Base-by-base conservation (phyloP, 2,888 invertebrate genomes). In the Cryptus armator region DNA sequence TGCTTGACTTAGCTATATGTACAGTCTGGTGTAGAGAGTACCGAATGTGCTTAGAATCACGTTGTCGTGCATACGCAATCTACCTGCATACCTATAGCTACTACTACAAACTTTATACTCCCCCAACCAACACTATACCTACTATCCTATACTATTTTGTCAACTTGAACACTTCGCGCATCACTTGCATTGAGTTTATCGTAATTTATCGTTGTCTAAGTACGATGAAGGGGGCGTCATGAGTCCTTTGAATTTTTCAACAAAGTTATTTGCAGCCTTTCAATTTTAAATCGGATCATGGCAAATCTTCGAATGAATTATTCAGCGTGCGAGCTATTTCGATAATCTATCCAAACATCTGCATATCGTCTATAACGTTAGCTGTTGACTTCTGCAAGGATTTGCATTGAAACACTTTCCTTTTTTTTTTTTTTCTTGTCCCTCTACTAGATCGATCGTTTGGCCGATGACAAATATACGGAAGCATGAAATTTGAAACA, bases 221-320 rank as follows among this genome's bases (percentile, higher is more conserved):
- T 10, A 5, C 19, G 19, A 10, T 43, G 16, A 43, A 10, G 32
- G 56, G 56, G n/a, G 9, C 43, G 19, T 66, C 19, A 16, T 24
- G 29, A 53, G n/a, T 29, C 16, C 43, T 43, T 64, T 53, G 7
- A 37, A 44, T 51, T 29, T 66, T 51, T 59, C 56, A n/a, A 44
- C n/a, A 56, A 10, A 77, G 14, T 7, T 44, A 48, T 59, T 43
- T 46, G 9, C 71, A 62, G 19, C 16, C 56, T 29, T 37, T 66
- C 43, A 44, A 71, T 43, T 56, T 43, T 43, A 24, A 56, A 71
- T 56, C 71, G 56, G 71, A 71, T 71, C 71, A 77, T 51, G 32
- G 72, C 76, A 71, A 81, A 81, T 84, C 68, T 37, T 64, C n/a
- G 19, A 72, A 81, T 84, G 77, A 81, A 84, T 84, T 64, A 81